Conservation (phyloP, 2,797 vertebrate species). For the Petrocephalus schoutedeni region DNA sequence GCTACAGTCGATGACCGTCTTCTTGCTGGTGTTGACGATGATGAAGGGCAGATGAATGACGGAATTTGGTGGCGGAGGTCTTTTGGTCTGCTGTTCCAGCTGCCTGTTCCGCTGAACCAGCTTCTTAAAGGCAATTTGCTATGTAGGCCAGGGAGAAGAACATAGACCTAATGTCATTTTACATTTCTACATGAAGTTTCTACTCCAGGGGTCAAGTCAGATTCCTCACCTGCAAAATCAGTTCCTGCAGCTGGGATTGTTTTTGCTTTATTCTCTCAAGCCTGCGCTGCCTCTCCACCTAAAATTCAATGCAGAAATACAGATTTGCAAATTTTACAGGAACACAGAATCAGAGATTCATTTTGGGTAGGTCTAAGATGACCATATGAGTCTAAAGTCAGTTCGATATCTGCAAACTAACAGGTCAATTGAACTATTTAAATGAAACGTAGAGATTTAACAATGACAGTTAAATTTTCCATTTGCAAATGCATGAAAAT, state of each 20-base stretch:
- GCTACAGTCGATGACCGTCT: slow-evolving; percentile 98
- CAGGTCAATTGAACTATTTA: background rate
- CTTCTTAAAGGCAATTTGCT: slow-evolving; percentile 99
- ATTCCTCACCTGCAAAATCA: slow-evolving; percentile 87
- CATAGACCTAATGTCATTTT: background rate
- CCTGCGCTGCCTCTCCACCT: slow-evolving; percentile 93
- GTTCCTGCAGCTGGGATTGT: slow-evolving; percentile 96
- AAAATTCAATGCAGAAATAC: slow-evolving; percentile 24
- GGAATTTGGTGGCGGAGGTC: slow-evolving; percentile 87
- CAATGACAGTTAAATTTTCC: background rate
- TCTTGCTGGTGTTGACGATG: slow-evolving; percentile 99
- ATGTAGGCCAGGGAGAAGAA: slow-evolving; percentile 36
- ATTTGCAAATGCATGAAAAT: background rate
- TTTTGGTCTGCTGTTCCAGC: slow-evolving; percentile 82
- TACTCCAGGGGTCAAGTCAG: background rate
- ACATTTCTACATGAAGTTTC: background rate
- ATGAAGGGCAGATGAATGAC: slow-evolving; percentile 98
- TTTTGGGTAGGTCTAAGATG: background rate
- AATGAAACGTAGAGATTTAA: background rate
- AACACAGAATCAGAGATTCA: background rate
- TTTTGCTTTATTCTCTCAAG: slow-evolving; percentile 99
- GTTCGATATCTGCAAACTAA: background rate
- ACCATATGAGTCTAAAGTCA: background rate
- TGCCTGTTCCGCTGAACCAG: slow-evolving; percentile 93
- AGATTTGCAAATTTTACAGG: background rate